A percentile compares a stretch with the other conserved stretches of the same genome.
phyloP scores from a whole-genome alignment of 2,797 vertebrate genomes.

The Cynopterus sphinx region DNA sequence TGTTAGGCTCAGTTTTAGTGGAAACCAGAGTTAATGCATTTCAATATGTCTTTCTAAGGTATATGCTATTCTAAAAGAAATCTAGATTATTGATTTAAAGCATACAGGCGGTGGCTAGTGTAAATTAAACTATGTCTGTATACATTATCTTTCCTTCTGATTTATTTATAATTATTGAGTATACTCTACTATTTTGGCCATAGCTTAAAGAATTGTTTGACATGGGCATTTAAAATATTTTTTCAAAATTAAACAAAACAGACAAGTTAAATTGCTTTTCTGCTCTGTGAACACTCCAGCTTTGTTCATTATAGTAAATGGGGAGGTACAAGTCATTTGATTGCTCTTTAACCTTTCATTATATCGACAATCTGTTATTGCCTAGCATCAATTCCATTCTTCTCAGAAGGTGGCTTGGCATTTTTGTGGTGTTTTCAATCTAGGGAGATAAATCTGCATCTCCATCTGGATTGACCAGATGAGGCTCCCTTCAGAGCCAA shows the following conservation, averaged over 20 bases:
- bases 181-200: not conserved
- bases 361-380: conserved; percentile 73
- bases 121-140: conserved; percentile 22
- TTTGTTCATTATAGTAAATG: conserved; percentile 57
- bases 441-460: conserved; percentile 74
- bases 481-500: conserved; percentile 80
- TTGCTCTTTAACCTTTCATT: conserved; percentile 75
- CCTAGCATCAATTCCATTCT: conserved; percentile 66
- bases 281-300: not conserved
- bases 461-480: conserved; percentile 79
- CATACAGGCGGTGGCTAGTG: not conserved
- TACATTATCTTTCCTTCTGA: not conserved
- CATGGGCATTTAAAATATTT: conserved; percentile 35
- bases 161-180: conserved; percentile 41
- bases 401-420: conserved; percentile 74
- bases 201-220: not conserved
- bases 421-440: conserved; percentile 76
- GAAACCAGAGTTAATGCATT: not conserved
- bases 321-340: conserved; percentile 47
- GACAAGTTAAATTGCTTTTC: conserved; percentile 47
- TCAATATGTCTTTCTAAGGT: not conserved
- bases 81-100: not conserved
- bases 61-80: not conserved
- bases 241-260: conserved; percentile 60
- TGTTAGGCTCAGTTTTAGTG: conserved; percentile 7